Evolutionary conservation across 2,113 vertebrate genomes (phyloP).

Genomic region (Leptobrachium leishanense): DNA sequence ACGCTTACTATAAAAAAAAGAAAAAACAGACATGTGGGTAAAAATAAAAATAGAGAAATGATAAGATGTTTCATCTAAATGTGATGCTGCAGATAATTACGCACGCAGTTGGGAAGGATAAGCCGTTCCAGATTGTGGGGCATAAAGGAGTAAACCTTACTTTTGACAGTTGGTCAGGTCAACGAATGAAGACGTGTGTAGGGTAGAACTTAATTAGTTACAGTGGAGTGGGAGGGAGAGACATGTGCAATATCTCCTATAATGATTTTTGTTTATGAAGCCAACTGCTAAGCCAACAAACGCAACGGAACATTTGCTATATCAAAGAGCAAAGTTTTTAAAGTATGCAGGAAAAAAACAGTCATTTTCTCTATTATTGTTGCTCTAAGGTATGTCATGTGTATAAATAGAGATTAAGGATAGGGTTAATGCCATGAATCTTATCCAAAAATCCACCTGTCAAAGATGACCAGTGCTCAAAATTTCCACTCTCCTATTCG

Average conservation of each 20-base stretch:
- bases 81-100: slow-evolving; percentile 23
- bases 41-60: not conserved
- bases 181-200: slow-evolving; percentile 32
- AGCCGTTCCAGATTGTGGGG: slow-evolving; percentile 39
- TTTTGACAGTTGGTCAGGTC: slow-evolving; percentile 45
- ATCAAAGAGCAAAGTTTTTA: not conserved
- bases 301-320: not conserved
- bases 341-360: not conserved
- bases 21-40: not conserved
- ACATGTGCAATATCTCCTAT: slow-evolving; percentile 14
- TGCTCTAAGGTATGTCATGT: too few relatives aligned
- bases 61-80: not conserved
- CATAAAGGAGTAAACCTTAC: slow-evolving; percentile 26
- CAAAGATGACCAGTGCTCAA: too few relatives aligned
- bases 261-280: slow-evolving; percentile 21
- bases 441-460: too few relatives aligned
- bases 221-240: slow-evolving; percentile 36
- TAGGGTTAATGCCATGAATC: too few relatives aligned
- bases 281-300: slow-evolving; percentile 9
- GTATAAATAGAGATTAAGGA: too few relatives aligned
- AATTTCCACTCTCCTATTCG: too few relatives aligned
- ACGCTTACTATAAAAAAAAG: not conserved
- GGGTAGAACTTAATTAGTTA: slow-evolving; percentile 31
- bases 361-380: too few relatives aligned
- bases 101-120: not conserved